Percentiles rank a stretch among this genome's conserved stretches.
These are phyloP conservation scores for Solen grandis DNA, from an alignment of 1,140 invertebrate genomes.

Conservation along the genomic window DNA sequence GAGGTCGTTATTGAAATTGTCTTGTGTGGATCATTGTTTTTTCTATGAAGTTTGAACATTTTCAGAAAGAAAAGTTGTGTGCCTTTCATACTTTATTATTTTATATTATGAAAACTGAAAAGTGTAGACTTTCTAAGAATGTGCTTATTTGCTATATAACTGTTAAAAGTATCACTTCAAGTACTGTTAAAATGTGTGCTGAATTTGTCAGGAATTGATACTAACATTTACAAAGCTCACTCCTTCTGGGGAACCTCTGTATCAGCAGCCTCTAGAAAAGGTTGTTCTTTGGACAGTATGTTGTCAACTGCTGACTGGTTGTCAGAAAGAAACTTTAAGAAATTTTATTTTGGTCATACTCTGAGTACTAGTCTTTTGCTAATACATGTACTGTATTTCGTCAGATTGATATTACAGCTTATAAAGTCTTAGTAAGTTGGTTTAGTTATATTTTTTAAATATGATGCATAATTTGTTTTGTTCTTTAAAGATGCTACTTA, in stretches of 20 bases:
- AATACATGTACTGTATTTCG: not conserved
- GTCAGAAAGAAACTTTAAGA: slow-evolving; percentile 29
- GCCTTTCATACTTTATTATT: slow-evolving; percentile 22
- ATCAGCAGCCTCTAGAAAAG: slow-evolving; percentile 15
- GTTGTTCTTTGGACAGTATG: slow-evolving; percentile 22
- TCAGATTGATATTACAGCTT: not conserved
- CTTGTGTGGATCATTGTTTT: not conserved
- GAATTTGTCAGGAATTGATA: slow-evolving; percentile 20
- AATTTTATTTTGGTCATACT: slow-evolving; percentile 17
- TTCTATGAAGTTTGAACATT: too few species aligned
- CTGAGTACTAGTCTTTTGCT: not conserved
- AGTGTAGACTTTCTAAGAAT: not conserved
- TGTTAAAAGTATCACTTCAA: slow-evolving; percentile 13
- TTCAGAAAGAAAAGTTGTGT: too few species aligned
- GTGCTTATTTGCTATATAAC: slow-evolving; percentile 33
- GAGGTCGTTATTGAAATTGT: slow-evolving; percentile 6
- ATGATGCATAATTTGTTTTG: not conserved
- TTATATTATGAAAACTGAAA: slow-evolving; percentile 15
- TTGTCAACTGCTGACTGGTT: slow-evolving; percentile 28
- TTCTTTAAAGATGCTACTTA: slow-evolving; percentile 29
- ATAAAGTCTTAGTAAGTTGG: not conserved
- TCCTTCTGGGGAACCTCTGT: slow-evolving; percentile 1
- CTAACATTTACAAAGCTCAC: slow-evolving; percentile 12
- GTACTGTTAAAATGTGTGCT: slow-evolving; percentile 20
- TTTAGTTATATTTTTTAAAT: not conserved